Percentiles rank a stretch among this genome's conserved stretches.
Evolutionary conservation across 2,113 vertebrate genomes (phyloP).

Genomic region (Sylvietta virens): DNA sequence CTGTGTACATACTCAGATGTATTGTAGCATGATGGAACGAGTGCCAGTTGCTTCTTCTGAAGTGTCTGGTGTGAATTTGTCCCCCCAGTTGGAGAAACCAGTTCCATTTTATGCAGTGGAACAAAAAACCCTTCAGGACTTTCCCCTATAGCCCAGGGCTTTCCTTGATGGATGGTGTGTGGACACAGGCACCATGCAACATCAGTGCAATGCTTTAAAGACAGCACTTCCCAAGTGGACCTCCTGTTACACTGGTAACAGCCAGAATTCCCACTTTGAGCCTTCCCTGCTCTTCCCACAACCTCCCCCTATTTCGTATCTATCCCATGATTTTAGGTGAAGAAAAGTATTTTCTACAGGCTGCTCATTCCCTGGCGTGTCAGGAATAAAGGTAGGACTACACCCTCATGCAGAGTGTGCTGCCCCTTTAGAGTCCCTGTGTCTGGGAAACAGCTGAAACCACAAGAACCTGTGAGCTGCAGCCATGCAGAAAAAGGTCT

Average conservation of each 20-base stretch:
- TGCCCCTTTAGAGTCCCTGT: not conserved
- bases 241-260: not conserved
- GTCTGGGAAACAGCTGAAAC: not conserved
- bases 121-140: not conserved
- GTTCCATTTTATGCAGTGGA: not conserved
- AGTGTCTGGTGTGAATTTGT: not conserved
- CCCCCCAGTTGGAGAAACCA: not conserved
- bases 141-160: not conserved
- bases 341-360: not conserved
- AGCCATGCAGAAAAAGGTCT: not conserved
- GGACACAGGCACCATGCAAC: not conserved
- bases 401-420: not conserved
- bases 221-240: not conserved
- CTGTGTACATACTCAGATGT: not conserved
- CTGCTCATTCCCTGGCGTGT: accelerated
- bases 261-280: not conserved
- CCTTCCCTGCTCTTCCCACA: not conserved
- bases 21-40: not conserved
- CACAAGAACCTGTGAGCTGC: not conserved
- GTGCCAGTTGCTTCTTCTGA: not conserved
- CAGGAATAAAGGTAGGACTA: not conserved
- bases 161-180: not conserved
- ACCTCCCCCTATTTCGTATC: not conserved
- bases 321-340: not conserved
- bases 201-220: not conserved